Conservation (phyloP, 2,113 vertebrate species). For the Takifugu flavidus region DNA sequence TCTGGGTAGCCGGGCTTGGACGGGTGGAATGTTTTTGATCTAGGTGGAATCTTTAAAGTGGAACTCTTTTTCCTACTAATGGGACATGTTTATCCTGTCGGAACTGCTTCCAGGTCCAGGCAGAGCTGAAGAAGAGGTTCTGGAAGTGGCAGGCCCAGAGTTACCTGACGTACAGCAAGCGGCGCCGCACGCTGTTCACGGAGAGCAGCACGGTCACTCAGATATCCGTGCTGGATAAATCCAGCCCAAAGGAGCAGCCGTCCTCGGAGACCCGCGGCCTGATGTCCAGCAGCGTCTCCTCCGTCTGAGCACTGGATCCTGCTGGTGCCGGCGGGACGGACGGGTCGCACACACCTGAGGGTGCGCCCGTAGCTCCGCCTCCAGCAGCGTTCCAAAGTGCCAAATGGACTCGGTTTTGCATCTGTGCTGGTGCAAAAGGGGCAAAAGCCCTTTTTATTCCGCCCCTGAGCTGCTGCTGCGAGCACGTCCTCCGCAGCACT, state of each 20-base stretch:
- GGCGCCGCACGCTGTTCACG: slow-evolving; percentile 66
- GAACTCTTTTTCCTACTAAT: neutral
- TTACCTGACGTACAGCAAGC: slow-evolving; percentile 72
- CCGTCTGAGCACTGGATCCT: slow-evolving; percentile 19
- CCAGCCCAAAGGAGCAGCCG: slow-evolving; percentile 68
- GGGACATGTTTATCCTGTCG: neutral
- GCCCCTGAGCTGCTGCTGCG: too few relatives aligned
- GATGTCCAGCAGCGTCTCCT: slow-evolving; percentile 27
- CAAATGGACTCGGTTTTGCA: too few relatives aligned
- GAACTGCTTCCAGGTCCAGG: slow-evolving; percentile 67
- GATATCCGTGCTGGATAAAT: slow-evolving; percentile 77
- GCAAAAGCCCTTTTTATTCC: too few relatives aligned
- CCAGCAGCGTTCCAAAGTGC: too few relatives aligned
- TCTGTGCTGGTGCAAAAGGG: too few relatives aligned
- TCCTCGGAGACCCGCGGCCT: neutral
- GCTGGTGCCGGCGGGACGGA: too few relatives aligned
- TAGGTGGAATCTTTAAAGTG: too few relatives aligned
- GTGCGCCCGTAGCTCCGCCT: too few relatives aligned
- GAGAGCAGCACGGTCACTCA: slow-evolving; percentile 80
- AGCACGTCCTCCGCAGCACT: slow-evolving; percentile 50
- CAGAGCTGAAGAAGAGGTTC: slow-evolving; percentile 77
- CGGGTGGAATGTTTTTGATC: too few relatives aligned
- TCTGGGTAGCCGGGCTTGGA: too few relatives aligned
- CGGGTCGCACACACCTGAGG: too few relatives aligned
- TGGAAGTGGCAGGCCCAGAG: slow-evolving; percentile 75